Base-by-base conservation (phyloP, 1,140 invertebrate species). In the Zaprionus africanus region DNA sequence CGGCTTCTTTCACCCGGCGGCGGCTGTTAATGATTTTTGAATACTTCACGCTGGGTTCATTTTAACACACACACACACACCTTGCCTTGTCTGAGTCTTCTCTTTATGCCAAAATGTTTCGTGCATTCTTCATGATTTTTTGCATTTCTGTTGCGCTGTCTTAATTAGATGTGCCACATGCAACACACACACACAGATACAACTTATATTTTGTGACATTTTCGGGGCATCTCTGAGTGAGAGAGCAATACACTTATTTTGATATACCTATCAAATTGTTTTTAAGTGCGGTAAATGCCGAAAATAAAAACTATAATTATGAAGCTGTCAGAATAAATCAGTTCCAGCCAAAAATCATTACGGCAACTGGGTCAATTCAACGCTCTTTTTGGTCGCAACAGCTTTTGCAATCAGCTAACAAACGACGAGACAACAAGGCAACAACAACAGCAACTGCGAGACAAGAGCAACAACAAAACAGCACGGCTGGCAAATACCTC, bases 11-110 rank as follows among this genome's bases (percentile, higher is more conserved):
- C 78, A 80, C 78, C 78, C 70, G 57, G 61, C 13, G 53, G 24
- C 67, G 66, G 53, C 80, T 65, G 63, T 87, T 87, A 88, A 87
- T 87, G 78, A 83, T 87, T 87, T 87, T 75, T 75, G 83, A 87
- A 87, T 83, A 80, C 81, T 81, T 80, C 83, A 82, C 69, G 83
- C 84, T 88, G 83, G 73, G 83, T 67, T 69, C 61, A 71, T 82
- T 82, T 82, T 82, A 64, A 54, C 61, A 41, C 68, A 28, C 22
- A 38, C 49, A n/a, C 60, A 57, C 31, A 54, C 24, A 53, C 62
- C 41, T 61, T 13, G 65, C 31, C 38, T 15, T 41, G n/a, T 7
- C 41, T 43, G 9, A 4, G 9, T 31, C n/a, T 7, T 7, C 41
- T 17, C 41, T 9, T 7, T 17, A 17, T 46, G 41, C 41, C 41